Evolutionary conservation across 2,888 invertebrate species (phyloP), one percentile per base, ranked within the genome.

Genomic region (Leucophenga maculata): DNA sequence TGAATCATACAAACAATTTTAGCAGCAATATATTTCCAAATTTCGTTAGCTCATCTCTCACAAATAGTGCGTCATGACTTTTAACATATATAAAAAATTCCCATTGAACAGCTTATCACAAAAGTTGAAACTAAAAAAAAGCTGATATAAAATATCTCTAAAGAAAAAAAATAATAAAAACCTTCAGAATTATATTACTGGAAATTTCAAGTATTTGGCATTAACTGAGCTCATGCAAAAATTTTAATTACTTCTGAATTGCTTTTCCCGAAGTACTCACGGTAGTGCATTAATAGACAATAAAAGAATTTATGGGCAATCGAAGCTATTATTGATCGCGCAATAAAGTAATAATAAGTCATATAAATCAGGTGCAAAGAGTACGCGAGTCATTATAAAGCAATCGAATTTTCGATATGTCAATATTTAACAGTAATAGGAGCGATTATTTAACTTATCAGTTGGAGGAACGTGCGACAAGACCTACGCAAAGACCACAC

Each of bases 361-460:
- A 59, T 59, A 20, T 4, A 65, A 65, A 65, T 52, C 65, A 65
- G 32, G 32, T 18, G 16, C 50, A 22, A 50, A 52, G n/a, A 6
- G 22, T 18, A 14, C 16, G 6, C 8, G 13, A 73, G 83, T 79
- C 84, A 84, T 82, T 82, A 82, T 83, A 82, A 80, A 83, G 75
- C 82, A 83, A 82, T 83, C 78, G 74, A 80, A 78, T 80, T 77
- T 78, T 65, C 74, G 79, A 78, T 80, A 77, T 82, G 78, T 80
- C 81, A 75, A 74, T 68, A 77, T 77, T 72, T 71, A 78, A 82
- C 75, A 78, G 72, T 81, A 81, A 81, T 81, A 78, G 82, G 60
- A 62, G 76, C 74, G 80, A 81, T 81, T 81, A 81, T 77, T 80
- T 80, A 80, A 83, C 80, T 80, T 80, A 83, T 80, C 81, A 26